Base-by-base conservation (phyloP, 2,888 invertebrate species). In the Ischnura elegans region DNA sequence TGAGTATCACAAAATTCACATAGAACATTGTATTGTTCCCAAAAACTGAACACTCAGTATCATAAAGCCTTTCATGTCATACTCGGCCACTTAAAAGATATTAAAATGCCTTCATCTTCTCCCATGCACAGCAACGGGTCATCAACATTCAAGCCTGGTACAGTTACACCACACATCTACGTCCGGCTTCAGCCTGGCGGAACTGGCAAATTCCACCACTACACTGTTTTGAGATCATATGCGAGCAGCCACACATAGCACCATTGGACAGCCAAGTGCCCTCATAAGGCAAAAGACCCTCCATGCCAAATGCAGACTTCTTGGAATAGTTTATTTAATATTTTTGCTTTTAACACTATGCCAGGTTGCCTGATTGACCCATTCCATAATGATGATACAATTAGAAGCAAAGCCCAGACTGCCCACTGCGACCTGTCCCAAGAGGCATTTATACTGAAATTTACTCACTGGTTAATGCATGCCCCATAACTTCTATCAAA, bases 1-100 rank as follows among this genome's bases (percentile, higher is more conserved):
- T 94, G 94, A 94, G 93, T 94, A 94, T 94, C 94, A 94, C 94
- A 93, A 94, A 94, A 94, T 93, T 94, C 94, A 94, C 94, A 93
- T 87, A 94, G 94, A 94, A 93, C 94, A 94, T 93, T 93, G 87
- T 87, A 93, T 93, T 94, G 94, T 93, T 94, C 94, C 94, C 94
- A 93, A 90, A 93, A 94, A 94, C 90, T 90, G 90, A 90, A 90
- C 90, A 90, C 90, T 90, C 90, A 90, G 90, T 90, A 90, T 55
- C 90, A 51, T 90, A 90, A 76, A 90, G 90, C 90, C 90, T 42
- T 90, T 90, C 61, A 25, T 61, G 90, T 90, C 55, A 90, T 90
- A 90, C 90, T 90, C 55, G 51, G 90, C 61, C 90, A 90, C 90
- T 90, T 90, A 90, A 90, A 90, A 55, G 90, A 90, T 90, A 90